Evolutionary conservation across 2,888 invertebrate genomes (phyloP).

Genomic region (Agonopterix subpropinquella): DNA sequence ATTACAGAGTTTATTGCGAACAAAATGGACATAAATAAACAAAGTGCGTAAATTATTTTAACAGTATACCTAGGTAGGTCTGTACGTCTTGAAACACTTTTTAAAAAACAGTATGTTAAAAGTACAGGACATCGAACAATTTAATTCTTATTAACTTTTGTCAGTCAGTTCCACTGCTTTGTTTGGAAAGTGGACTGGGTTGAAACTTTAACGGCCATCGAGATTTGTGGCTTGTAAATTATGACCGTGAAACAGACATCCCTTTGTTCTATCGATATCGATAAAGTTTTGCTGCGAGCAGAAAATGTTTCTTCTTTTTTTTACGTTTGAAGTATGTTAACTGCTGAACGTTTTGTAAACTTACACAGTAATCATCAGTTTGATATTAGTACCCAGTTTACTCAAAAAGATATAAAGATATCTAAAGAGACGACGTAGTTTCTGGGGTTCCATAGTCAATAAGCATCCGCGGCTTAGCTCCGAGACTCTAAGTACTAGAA

Average conservation of each 20-base stretch:
- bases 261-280: slow-evolving; percentile 25
- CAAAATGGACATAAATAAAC: background rate
- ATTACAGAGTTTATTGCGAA: background rate
- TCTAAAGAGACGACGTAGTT: too few relatives aligned
- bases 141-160: background rate
- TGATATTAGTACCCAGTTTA: too few relatives aligned
- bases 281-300: slow-evolving; percentile 10
- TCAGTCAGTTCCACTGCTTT: slow-evolving; percentile 33
- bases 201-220: slow-evolving; percentile 53
- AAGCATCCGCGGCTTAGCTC: too few relatives aligned
- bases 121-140: background rate
- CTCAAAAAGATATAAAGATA: too few relatives aligned
- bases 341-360: background rate
- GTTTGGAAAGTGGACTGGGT: slow-evolving; percentile 37
- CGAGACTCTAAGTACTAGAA: too few relatives aligned
- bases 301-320: background rate
- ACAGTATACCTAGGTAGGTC: too few relatives aligned
- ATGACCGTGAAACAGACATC: slow-evolving; percentile 38
- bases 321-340: background rate
- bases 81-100: too few relatives aligned
- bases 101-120: too few relatives aligned
- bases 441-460: too few relatives aligned
- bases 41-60: background rate
- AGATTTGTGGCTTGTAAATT: slow-evolving; percentile 68
- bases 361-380: too few relatives aligned